Percentiles rank a stretch among this genome's conserved stretches.
These are phyloP conservation scores for Melanocharis versteri DNA, from an alignment of 2,113 vertebrate genomes.

Conservation along the genomic window DNA sequence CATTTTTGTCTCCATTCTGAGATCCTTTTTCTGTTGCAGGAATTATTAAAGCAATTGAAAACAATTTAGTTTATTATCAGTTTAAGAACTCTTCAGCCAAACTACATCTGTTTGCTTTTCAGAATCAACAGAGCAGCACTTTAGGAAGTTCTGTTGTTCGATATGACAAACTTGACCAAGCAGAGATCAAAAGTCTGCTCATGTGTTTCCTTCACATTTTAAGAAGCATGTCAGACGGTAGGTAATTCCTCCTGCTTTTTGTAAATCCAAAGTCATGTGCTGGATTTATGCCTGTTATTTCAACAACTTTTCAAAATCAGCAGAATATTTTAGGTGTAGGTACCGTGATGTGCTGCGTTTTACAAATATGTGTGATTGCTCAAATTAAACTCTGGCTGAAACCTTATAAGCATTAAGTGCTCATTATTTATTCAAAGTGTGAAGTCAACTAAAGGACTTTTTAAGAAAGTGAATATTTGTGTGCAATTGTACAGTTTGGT, in stretches of 20 bases:
- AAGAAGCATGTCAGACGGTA: slow-evolving; percentile 99
- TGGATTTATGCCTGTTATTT: not conserved
- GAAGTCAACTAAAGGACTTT: not conserved
- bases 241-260: not conserved
- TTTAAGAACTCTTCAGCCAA: not conserved
- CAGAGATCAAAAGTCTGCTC: slow-evolving; percentile 92
- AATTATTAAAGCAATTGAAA: not conserved
- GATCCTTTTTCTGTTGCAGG: slow-evolving; percentile 14
- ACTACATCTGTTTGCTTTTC: slow-evolving; percentile 30
- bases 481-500: not conserved
- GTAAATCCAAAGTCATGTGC: not conserved
- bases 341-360: rapidly evolving
- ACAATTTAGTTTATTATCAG: not conserved
- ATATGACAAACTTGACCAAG: slow-evolving; percentile 94
- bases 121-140: slow-evolving; percentile 82
- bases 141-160: slow-evolving; percentile 86
- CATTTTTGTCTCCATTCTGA: not conserved
- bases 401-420: not conserved
- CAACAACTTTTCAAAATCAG: not conserved
- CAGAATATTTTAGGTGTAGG: not conserved
- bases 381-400: not conserved
- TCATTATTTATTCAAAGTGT: not conserved
- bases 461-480: not conserved
- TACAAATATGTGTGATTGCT: not conserved
- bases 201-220: slow-evolving; percentile 97